phyloP scores from a whole-genome alignment of 2,888 invertebrate species.

The Erebia ligea region DNA sequence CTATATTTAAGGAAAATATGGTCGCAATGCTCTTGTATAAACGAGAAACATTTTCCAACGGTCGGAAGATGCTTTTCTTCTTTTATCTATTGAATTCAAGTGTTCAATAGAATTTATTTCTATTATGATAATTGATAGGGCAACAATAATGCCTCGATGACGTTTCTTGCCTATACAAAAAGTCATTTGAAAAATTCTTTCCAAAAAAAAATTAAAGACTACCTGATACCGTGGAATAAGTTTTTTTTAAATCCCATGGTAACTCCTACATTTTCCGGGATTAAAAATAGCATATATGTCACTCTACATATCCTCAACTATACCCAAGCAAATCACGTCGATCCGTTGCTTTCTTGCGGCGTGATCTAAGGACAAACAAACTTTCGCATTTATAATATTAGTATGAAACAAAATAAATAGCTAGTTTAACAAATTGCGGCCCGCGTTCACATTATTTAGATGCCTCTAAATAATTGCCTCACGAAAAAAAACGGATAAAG shows the following conservation, averaged over 20 bases:
- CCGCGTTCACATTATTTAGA: constrained; percentile 31
- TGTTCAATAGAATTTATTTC: constrained; percentile 30
- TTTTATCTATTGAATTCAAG: constrained; percentile 23
- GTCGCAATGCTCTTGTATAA: neutral
- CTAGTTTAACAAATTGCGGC: constrained; percentile 28
- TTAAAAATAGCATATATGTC: too few species aligned
- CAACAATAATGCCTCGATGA: constrained; percentile 12
- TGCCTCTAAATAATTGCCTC: constrained; percentile 32
- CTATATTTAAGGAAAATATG: constrained; percentile 10
- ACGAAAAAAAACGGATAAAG: constrained; percentile 24
- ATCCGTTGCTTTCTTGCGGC: too few species aligned
- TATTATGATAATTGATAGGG: constrained; percentile 28
- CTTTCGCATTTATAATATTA: too few species aligned
- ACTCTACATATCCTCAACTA: too few species aligned
- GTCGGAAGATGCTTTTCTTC: constrained; percentile 12
- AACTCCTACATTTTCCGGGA: too few species aligned
- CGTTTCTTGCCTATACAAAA: constrained; percentile 7
- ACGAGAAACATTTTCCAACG: constrained; percentile 19
- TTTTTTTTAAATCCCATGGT: too few species aligned
- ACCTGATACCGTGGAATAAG: too few species aligned
- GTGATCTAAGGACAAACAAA: too few species aligned
- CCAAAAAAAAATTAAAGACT: constrained; percentile 7
- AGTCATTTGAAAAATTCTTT: too few species aligned
- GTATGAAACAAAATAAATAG: constrained; percentile 1
- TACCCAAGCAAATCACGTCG: too few species aligned